These are phyloP conservation scores for Dinomys branickii DNA, from an alignment of 2,113 vertebrate species.

Conservation along the genomic window DNA sequence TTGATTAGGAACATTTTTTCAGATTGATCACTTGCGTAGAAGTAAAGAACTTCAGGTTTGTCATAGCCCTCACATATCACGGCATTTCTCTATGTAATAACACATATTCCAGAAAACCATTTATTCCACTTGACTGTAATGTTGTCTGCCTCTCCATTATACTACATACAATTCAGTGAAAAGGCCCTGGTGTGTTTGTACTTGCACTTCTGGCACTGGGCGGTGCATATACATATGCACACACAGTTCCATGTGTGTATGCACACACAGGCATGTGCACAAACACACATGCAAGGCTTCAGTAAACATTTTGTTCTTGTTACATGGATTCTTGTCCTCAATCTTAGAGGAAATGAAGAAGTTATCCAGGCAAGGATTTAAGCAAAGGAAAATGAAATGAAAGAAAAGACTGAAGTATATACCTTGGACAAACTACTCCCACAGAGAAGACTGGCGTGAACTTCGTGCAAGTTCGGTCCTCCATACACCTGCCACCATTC, in stretches of 20 bases:
- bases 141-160: neutral
- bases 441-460: neutral
- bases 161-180: neutral
- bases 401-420: neutral
- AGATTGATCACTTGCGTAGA: neutral
- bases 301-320: neutral
- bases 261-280: neutral
- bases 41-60: neutral
- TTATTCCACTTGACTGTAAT: neutral
- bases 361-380: neutral
- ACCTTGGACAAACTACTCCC: neutral
- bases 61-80: neutral
- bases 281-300: neutral
- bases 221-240: neutral
- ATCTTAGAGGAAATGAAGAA: neutral
- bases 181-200: neutral
- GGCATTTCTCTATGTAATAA: neutral
- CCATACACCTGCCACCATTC: neutral
- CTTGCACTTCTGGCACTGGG: neutral
- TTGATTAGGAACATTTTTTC: neutral
- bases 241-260: neutral
- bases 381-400: conserved; percentile 26
- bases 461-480: neutral
- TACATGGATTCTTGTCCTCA: neutral
- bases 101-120: no score